These are phyloP conservation scores for Heterochromis multidens DNA, from an alignment of 2,113 vertebrate genomes.

Conservation along the genomic window DNA sequence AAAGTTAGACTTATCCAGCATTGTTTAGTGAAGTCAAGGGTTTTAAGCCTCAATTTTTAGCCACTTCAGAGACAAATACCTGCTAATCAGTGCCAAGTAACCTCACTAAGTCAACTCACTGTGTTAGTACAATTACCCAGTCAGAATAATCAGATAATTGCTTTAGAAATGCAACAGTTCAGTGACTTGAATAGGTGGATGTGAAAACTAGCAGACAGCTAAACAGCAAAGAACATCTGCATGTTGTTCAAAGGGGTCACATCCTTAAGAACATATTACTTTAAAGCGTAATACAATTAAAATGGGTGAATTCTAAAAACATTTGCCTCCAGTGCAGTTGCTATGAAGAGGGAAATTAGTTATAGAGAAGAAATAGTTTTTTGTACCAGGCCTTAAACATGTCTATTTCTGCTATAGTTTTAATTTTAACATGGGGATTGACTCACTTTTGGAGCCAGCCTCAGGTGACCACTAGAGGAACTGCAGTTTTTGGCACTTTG, in stretches of 20 bases:
- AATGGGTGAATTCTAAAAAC: too few relatives aligned
- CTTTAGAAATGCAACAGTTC: neutral
- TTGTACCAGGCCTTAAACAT: neutral
- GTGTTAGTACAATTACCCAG: neutral
- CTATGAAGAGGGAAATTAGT: too few relatives aligned
- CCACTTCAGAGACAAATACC: neutral
- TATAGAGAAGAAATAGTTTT: too few relatives aligned
- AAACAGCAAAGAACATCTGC: neutral
- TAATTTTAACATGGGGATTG: fast-evolving
- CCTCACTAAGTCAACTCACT: neutral
- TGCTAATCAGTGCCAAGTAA: fast-evolving
- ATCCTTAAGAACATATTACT: too few relatives aligned
- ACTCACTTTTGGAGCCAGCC: neutral
- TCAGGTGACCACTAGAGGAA: neutral
- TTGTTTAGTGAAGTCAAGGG: neutral
- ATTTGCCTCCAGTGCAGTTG: too few relatives aligned
- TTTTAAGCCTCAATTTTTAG: neutral
- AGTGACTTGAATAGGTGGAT: neutral
- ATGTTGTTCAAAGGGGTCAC: neutral
- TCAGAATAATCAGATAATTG: neutral
- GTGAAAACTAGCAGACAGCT: neutral
- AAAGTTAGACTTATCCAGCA: fast-evolving
- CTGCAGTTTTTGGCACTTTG: neutral
- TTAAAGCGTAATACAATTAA: too few relatives aligned
- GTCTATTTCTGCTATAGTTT: neutral